A percentile compares a stretch with the other conserved stretches of the same genome.
phyloP scores from a whole-genome alignment of 2,797 vertebrate species.

The Carapus acus region DNA sequence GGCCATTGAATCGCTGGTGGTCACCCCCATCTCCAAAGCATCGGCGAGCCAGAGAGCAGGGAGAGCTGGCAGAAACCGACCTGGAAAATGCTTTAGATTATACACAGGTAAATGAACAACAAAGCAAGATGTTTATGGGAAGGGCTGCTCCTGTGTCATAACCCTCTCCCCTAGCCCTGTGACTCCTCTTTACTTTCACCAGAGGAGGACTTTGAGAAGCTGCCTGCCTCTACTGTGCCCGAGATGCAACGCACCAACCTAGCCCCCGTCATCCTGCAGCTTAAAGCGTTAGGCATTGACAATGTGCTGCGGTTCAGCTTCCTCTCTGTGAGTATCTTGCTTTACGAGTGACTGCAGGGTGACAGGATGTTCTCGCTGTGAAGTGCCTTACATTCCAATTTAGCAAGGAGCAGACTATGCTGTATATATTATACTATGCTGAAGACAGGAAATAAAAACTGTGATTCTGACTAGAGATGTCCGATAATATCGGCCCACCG shows the following conservation, averaged over 20 bases:
- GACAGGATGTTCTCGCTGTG: too few relatives aligned
- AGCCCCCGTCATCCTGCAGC: constrained; percentile 93
- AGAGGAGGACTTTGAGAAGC: constrained; percentile 97
- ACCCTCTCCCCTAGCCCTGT: constrained; percentile 4
- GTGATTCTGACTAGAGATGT: too few relatives aligned
- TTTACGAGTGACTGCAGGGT: constrained; percentile 31
- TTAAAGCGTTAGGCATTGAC: constrained; percentile 96
- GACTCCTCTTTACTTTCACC: constrained; percentile 27
- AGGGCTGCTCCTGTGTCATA: constrained; percentile 2
- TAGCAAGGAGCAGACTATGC: constrained; percentile 26
- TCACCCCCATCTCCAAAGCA: constrained; percentile 94
- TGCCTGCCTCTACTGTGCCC: constrained; percentile 86
- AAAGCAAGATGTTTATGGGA: not conserved
- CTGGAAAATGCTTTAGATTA: constrained; percentile 91
- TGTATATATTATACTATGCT: too few relatives aligned
- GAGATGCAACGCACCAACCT: constrained; percentile 99
- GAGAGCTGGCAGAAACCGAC: constrained; percentile 86
- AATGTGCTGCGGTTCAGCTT: constrained; percentile 97
- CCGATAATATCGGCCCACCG: too few relatives aligned
- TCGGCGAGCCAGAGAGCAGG: constrained; percentile 94
- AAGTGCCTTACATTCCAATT: constrained; percentile 50
- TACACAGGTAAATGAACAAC: constrained; percentile 81
- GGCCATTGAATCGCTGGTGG: constrained; percentile 91
- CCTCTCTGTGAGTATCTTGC: constrained; percentile 79
- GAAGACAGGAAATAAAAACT: too few relatives aligned